A percentile compares a stretch with the other conserved stretches of the same genome.
Conservation (phyloP, 2,113 vertebrate genomes). For the Danio rerio region DNA sequence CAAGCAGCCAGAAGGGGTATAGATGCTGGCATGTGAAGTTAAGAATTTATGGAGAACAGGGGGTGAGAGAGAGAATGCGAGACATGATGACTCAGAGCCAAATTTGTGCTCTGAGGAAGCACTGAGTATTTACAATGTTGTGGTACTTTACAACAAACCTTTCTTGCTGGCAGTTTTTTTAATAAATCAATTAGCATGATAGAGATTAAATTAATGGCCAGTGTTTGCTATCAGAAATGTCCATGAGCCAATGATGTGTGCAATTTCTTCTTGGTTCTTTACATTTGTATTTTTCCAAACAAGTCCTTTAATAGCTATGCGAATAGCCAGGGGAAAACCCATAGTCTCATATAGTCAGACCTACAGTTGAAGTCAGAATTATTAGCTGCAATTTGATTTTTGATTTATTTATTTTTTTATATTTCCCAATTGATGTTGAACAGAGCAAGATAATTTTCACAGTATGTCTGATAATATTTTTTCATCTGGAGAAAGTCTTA, state of each 20-base stretch:
- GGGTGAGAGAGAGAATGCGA: neutral
- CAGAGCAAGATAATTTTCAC: too few relatives aligned
- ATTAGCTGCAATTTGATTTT: too few relatives aligned
- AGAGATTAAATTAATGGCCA: neutral
- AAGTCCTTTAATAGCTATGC: too few relatives aligned
- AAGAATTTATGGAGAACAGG: slow-evolving; percentile 27
- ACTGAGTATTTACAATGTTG: neutral
- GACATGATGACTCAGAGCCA: slow-evolving; percentile 21
- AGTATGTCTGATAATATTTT: too few relatives aligned
- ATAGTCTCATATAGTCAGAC: too few relatives aligned
- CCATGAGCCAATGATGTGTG: neutral
- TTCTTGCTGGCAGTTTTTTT: neutral
- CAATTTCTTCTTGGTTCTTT: neutral
- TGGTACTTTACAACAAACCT: neutral
- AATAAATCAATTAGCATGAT: neutral
- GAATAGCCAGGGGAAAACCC: too few relatives aligned
- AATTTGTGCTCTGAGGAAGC: neutral
- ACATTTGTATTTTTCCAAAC: neutral
- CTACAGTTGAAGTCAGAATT: too few relatives aligned
- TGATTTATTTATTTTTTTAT: too few relatives aligned
- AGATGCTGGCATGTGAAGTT: slow-evolving; percentile 41
- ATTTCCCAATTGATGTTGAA: too few relatives aligned
- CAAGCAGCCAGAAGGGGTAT: slow-evolving; percentile 47
- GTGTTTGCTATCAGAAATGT: neutral
- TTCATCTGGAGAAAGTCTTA: too few relatives aligned